Conservation (phyloP, 2,888 invertebrate genomes). For the Ypsolopha scabrella region DNA sequence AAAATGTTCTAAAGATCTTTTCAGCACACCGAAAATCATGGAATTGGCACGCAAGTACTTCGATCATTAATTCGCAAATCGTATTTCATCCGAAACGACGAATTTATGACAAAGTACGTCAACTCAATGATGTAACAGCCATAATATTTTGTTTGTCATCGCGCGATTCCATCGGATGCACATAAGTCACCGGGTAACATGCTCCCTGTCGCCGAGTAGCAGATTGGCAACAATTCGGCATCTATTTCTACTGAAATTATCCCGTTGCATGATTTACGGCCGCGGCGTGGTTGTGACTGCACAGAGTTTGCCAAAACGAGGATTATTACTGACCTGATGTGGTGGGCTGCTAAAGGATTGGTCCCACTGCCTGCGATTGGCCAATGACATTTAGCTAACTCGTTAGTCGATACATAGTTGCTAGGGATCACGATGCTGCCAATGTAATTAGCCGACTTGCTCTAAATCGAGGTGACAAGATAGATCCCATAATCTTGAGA, state of each 20-base stretch:
- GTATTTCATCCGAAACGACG: too few species aligned
- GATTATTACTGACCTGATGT: constrained; percentile 24
- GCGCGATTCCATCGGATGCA: constrained; percentile 15
- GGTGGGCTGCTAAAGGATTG: constrained; percentile 1
- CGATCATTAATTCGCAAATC: too few species aligned
- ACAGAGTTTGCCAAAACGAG: constrained; percentile 39
- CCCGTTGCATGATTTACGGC: constrained; percentile 32
- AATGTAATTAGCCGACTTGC: too few species aligned
- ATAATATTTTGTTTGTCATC: constrained; percentile 2
- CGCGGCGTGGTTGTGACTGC: constrained; percentile 21
- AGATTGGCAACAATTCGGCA: constrained; percentile 31
- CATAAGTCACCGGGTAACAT: constrained; percentile 15
- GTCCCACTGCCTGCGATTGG: background rate
- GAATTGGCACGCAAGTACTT: too few species aligned
- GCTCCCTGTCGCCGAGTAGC: constrained; percentile 17
- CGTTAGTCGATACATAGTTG: too few species aligned
- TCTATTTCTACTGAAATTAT: constrained; percentile 37
- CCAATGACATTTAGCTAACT: background rate
- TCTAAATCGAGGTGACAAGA: too few species aligned
- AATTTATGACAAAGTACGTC: background rate
- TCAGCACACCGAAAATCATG: too few species aligned
- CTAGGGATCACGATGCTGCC: too few species aligned
- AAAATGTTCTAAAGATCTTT: too few species aligned
- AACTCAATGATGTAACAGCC: background rate
- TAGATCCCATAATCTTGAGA: too few species aligned